Base-by-base conservation (phyloP, 2,113 vertebrate genomes). In the Trematomus loennbergii region DNA sequence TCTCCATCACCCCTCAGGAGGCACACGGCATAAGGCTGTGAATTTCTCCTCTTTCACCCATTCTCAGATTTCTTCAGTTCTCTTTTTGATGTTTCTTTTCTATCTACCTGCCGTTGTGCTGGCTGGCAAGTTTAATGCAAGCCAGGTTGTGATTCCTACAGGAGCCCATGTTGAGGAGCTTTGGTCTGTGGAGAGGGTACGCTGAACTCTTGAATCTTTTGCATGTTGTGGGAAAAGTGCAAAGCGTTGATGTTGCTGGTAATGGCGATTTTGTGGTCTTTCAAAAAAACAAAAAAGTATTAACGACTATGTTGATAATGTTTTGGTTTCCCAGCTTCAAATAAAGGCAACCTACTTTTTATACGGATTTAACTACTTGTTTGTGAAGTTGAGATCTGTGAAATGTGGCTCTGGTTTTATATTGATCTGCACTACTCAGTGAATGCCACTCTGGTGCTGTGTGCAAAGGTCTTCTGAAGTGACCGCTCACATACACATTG, bases 271-370 rank as follows among this genome's bases (percentile, higher is more conserved):
- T 88, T 92, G 92, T 92, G 89, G 90, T 93, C 87, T 91, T 85
- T 85, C 62, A 84, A 85, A 85, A 75, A 52, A 54, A 3, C 60
- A 84, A 72, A 78, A 84, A 86, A 87, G 83, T 88, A 87, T 90
- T 90, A 87, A 86, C 83, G 62, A 90, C 73, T 59, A 91, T 92
- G 91, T 90, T 92, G 88, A 90, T 93, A 87, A 94, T 92, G 87
- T 90, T 92, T 92, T 94, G 90, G 91, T 94, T 95, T 92, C 85
- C 91, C 93, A 89, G 92, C 92, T 94, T 94, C 93, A 92, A 94
- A 94, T 95, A 94, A 94, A 94, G 91, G 92, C 93, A 92, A 94
- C 89, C 93, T 93, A 93, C 91, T 94, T 94, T 95, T 95, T 93
- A 89, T 94, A 94, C 72, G 73, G 90, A 89, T 93, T 92, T 84